Conservation (phyloP, 2,113 vertebrate species). For the Smithornis capensis region DNA sequence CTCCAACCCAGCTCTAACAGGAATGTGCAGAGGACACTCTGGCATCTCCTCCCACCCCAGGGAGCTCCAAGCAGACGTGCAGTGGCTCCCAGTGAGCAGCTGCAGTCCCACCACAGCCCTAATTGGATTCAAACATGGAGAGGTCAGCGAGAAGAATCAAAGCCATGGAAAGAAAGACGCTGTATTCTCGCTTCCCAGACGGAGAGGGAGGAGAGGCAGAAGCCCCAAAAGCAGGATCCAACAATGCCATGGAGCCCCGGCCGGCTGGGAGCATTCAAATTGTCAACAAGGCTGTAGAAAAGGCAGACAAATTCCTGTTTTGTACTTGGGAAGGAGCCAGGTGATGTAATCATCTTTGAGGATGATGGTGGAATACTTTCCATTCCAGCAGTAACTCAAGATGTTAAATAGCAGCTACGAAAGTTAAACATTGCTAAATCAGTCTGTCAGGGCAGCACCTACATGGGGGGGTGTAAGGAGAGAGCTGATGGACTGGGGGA, state of each 20-base stretch:
- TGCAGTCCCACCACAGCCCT: conserved; percentile 48
- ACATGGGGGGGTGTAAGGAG: neutral
- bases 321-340: conserved; percentile 60
- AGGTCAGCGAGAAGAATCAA: conserved; percentile 70
- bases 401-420: conserved; percentile 37
- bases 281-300: conserved; percentile 53
- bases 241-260: neutral
- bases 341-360: conserved; percentile 51
- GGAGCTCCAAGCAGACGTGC: conserved; percentile 16
- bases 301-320: conserved; percentile 62
- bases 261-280: conserved; percentile 45
- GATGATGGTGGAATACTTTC: conserved; percentile 56
- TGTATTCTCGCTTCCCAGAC: conserved; percentile 70
- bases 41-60: neutral
- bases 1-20: neutral
- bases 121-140: conserved; percentile 68
- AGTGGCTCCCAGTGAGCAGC: conserved; percentile 7
- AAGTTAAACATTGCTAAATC: conserved; percentile 6
- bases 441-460: neutral
- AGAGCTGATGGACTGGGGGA: neutral
- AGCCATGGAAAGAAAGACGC: conserved; percentile 49
- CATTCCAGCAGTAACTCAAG: conserved; percentile 61
- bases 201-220: conserved; percentile 36
- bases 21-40: neutral
- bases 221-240: conserved; percentile 21